Evolutionary conservation across 2,797 vertebrate genomes (phyloP), one percentile per base, ranked within the genome.

Genomic region (Urophycis tenuis): DNA sequence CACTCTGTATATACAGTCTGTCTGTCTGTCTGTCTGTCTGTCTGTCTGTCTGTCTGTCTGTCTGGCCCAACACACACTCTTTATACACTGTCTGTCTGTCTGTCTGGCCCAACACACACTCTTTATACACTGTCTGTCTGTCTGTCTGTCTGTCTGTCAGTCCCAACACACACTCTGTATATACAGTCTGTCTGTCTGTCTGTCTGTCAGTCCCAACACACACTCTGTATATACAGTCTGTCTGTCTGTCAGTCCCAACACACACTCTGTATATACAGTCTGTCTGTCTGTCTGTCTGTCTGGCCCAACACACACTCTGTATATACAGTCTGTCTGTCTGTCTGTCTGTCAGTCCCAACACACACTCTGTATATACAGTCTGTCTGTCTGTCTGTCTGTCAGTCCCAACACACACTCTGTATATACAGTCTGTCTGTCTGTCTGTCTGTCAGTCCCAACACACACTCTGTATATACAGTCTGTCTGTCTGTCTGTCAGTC

Each of bases 121-220:
- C n/a, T n/a, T n/a, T n/a, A n/a, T n/a, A n/a, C n/a, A n/a, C n/a
- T n/a, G n/a, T n/a, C n/a, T 3, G 22, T 67, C 7, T 67, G 2
- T 3, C 14, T 15, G 2, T 15, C 2, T 53, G 49, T 53, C 49
- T 53, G 49, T 53, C 22, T 53, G 60, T 67, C 60, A 19, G 60
- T 67, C 33, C 33, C 3, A 3, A 34, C 33, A 34, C 33, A 34
- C 7, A 34, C 7, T 34, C 8, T 39, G 36, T 39, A 39, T 39
- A 39, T 39, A 10, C 35, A 39, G 2, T 8, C 36, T 76, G 67
- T 71, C 22, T 76, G 19, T 76, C 35, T 71, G 67, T 76, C 67
- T 14, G 75, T 33, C 71, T 5, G 32, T 39, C 80, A 99, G 97
- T n/a, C n/a, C n/a, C n/a, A n/a, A n/a, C n/a, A n/a, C n/a, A n/a